phyloP scores from a whole-genome alignment of 1,140 invertebrate species.

The Dryas iulia region DNA sequence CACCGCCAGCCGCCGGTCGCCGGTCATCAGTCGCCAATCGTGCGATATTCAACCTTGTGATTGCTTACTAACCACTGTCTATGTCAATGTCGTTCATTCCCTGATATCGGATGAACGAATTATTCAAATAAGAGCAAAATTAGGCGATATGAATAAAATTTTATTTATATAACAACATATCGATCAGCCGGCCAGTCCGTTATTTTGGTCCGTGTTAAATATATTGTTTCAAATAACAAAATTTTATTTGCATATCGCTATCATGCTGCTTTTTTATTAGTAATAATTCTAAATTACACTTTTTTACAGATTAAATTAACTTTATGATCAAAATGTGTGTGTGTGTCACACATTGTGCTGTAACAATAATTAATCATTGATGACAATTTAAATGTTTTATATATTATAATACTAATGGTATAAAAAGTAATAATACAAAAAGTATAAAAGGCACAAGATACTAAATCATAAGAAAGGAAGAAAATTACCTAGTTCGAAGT shows the following conservation, averaged over 20 bases:
- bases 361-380: too few relatives aligned
- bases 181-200: background rate
- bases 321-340: too few relatives aligned
- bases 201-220: background rate
- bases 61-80: constrained; percentile 47
- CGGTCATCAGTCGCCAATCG: constrained; percentile 36
- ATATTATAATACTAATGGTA: too few relatives aligned
- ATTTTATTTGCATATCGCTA: background rate
- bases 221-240: background rate
- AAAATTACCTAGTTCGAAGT: too few relatives aligned
- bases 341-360: too few relatives aligned
- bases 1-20: constrained; percentile 24
- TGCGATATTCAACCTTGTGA: constrained; percentile 58
- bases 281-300: too few relatives aligned
- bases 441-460: too few relatives aligned
- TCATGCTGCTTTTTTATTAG: too few relatives aligned
- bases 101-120: constrained; percentile 29
- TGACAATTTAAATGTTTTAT: too few relatives aligned
- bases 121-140: background rate
- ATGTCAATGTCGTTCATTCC: constrained; percentile 53
- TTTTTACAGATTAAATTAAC: too few relatives aligned
- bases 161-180: background rate
- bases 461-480: too few relatives aligned
- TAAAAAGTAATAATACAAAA: too few relatives aligned
- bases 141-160: background rate